Conservation (phyloP, 2,888 invertebrate species). For the Drosophila villosipedis region DNA sequence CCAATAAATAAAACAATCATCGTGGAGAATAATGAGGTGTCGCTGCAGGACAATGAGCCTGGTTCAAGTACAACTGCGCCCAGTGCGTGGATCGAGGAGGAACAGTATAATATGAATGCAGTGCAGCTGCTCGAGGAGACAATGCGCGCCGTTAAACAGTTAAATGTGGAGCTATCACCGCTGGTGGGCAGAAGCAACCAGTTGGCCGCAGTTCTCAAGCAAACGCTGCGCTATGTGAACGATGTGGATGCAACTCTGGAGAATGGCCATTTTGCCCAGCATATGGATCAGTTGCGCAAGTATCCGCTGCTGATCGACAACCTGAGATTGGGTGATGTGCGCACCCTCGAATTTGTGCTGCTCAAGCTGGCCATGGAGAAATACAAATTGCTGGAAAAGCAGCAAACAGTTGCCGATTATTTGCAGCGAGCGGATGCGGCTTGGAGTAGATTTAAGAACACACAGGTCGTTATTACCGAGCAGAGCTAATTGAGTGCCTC, state of each 20-base stretch:
- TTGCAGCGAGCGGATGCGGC: slow-evolving; percentile 55
- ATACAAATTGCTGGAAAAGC: slow-evolving; percentile 50
- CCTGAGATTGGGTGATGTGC: slow-evolving; percentile 51
- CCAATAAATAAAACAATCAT: slow-evolving; percentile 50
- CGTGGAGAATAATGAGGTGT: slow-evolving; percentile 48
- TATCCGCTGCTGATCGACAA: slow-evolving; percentile 60
- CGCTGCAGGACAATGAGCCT: slow-evolving; percentile 23
- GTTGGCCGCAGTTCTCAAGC: slow-evolving; percentile 65
- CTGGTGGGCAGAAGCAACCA: slow-evolving; percentile 71
- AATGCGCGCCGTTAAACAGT: slow-evolving; percentile 41
- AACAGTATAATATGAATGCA: slow-evolving; percentile 41
- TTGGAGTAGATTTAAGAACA: slow-evolving; percentile 61
- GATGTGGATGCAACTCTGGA: slow-evolving; percentile 56
- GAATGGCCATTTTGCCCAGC: slow-evolving; percentile 31
- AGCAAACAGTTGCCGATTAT: slow-evolving; percentile 54
- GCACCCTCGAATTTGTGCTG: slow-evolving; percentile 67
- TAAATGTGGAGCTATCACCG: slow-evolving; percentile 65
- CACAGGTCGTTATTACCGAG: slow-evolving; percentile 60
- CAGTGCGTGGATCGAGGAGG: slow-evolving; percentile 49
- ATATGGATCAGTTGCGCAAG: slow-evolving; percentile 60
- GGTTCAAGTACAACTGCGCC: slow-evolving; percentile 19
- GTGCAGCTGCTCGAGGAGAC: slow-evolving; percentile 49
- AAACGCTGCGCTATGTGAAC: slow-evolving; percentile 63
- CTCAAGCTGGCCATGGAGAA: slow-evolving; percentile 71
- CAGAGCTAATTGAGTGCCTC: slow-evolving; percentile 30